Conservation (phyloP, 2,113 vertebrate genomes). For the Puntigrus tetrazona region DNA sequence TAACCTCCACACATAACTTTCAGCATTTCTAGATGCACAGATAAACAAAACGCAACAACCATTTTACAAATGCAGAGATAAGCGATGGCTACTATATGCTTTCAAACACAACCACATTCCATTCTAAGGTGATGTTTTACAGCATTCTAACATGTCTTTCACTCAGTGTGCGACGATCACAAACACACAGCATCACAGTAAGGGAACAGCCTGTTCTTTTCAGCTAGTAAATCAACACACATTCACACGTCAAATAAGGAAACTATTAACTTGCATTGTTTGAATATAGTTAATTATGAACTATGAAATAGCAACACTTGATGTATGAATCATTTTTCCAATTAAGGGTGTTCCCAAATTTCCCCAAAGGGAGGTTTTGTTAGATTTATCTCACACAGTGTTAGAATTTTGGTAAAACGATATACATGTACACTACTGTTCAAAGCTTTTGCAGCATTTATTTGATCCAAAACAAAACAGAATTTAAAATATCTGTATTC, state of each 20-base stretch:
- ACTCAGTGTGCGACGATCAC: background rate
- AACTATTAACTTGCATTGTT: background rate
- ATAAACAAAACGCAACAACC: background rate
- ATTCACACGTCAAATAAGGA: background rate
- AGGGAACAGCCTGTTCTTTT: background rate
- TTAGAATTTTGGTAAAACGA: background rate
- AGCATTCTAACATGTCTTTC: background rate
- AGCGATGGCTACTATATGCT: background rate
- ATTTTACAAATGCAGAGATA: background rate
- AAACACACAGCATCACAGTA: background rate
- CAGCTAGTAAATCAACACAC: background rate
- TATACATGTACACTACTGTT: background rate
- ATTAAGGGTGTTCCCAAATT: background rate
- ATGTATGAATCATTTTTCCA: background rate
- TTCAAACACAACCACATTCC: background rate
- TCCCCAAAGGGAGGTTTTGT: background rate
- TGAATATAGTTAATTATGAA: background rate
- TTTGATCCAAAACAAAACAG: too few relatives aligned
- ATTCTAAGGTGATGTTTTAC: background rate
- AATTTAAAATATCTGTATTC: too few relatives aligned
- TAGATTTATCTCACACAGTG: background rate
- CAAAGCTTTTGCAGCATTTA: too few relatives aligned
- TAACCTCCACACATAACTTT: background rate
- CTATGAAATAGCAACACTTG: background rate
- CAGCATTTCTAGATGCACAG: background rate